Evolutionary conservation across 2,888 invertebrate genomes (phyloP), one percentile per base, ranked within the genome.

Genomic region (Microlaimidae sp.): DNA sequence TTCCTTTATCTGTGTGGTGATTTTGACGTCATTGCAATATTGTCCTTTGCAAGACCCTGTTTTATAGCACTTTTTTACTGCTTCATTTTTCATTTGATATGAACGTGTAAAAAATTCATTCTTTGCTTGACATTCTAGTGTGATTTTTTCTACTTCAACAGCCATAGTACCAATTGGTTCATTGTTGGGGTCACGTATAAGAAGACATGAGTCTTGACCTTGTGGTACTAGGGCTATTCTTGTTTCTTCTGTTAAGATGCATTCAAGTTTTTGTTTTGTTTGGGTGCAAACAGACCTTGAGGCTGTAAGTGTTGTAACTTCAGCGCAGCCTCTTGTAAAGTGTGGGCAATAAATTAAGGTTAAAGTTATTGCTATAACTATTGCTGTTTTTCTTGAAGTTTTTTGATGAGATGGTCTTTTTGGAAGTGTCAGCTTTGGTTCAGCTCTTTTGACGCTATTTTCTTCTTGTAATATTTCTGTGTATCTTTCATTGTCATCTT

Each of bases 121-220:
- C n/a, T 38, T 38, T 38, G 38, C 38, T 38, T 38, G 38, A n/a
- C 38, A 38, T 38, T 38, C 38, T n/a, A 38, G 38, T 13, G 13
- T 38, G 10, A 38, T 38, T n/a, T 38, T 38, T n/a, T 38, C 38
- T 13, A 38, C 38, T 38, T 38, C 38, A 10, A 38, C 10, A 13
- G 38, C n/a, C 13, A 38, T 10, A 38, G 38, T 38, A n/a, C 38
- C 38, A 38, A 38, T 38, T 38, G 47, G 47, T 23, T 19, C 3
- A 23, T 21, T 4, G 23, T 13, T 21, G n/a, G 47, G 47, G 24
- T 46, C 47, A 4, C 27, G 3, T 5, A 46, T 5, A 4, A 46
- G n/a, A n/a, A 46, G 24, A 27, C 47, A 46, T 23, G 47, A 7
- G 7, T 46, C 47, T 21, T 46, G 47, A 26, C 47, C 47, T 46